Conservation (phyloP, 2,113 vertebrate genomes). For the Tachysurus fulvidraco region DNA sequence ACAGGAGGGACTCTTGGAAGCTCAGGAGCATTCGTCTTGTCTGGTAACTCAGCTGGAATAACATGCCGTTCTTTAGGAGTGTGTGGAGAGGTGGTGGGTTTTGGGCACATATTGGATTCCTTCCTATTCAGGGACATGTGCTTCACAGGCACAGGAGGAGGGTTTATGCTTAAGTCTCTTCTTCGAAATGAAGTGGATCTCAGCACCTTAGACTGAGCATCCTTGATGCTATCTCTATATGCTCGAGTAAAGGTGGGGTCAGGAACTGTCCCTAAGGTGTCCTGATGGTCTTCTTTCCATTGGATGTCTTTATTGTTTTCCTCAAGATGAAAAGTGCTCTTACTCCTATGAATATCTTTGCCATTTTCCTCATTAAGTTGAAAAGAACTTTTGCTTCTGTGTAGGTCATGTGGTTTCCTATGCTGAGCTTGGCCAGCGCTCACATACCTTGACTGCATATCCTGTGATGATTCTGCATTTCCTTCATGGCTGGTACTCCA, state of each 20-base stretch:
- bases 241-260: conserved; percentile 77
- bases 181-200: conserved; percentile 86
- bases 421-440: conserved; percentile 58
- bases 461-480: conserved; percentile 38
- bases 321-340: conserved; percentile 81
- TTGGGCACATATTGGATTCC: conserved; percentile 71
- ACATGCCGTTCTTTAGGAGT: conserved; percentile 83
- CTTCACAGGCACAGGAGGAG: conserved; percentile 57
- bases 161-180: conserved; percentile 74
- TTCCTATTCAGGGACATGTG: conserved; percentile 72
- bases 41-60: conserved; percentile 69
- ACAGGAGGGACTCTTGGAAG: conserved; percentile 62
- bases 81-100: conserved; percentile 73
- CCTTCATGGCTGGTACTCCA: conserved; percentile 58
- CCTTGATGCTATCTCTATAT: conserved; percentile 88
- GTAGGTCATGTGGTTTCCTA: conserved; percentile 64
- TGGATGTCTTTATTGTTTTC: conserved; percentile 66
- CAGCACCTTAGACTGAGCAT: conserved; percentile 85
- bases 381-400: conserved; percentile 82
- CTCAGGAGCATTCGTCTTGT: conserved; percentile 58
- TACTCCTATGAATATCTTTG: conserved; percentile 76
- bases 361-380: conserved; percentile 72
- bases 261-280: conserved; percentile 62
- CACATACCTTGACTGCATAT: conserved; percentile 43
- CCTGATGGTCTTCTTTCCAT: conserved; percentile 66